These are phyloP conservation scores for Miltochrista miniata DNA, from an alignment of 2,888 invertebrate genomes.

Conservation along the genomic window DNA sequence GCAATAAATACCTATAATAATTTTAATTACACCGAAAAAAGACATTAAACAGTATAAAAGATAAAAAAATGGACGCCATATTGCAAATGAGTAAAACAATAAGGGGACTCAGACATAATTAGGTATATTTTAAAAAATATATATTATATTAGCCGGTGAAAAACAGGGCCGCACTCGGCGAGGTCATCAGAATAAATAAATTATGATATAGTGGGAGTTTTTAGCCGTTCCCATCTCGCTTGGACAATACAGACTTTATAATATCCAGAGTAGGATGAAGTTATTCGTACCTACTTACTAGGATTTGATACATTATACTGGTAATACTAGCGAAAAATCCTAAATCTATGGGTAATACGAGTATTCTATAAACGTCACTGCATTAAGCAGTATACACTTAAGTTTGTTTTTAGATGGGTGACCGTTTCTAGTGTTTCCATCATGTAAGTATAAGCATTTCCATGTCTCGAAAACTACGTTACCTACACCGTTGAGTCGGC, in stretches of 20 bases:
- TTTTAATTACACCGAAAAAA: slow-evolving; percentile 78
- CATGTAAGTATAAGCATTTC: too few species aligned
- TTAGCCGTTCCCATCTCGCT: slow-evolving; percentile 60
- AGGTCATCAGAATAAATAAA: slow-evolving; percentile 81
- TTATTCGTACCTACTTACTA: not conserved
- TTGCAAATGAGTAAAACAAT: slow-evolving; percentile 73
- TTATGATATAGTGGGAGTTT: slow-evolving; percentile 78
- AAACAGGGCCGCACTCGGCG: slow-evolving; percentile 66
- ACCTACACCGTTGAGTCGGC: too few species aligned
- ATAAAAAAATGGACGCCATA: slow-evolving; percentile 69
- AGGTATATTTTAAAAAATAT: slow-evolving; percentile 56
- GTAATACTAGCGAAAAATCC: too few species aligned
- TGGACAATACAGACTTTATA: slow-evolving; percentile 46
- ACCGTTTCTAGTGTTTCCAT: too few species aligned
- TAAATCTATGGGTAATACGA: too few species aligned
- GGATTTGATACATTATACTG: too few species aligned
- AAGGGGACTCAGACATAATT: slow-evolving; percentile 26
- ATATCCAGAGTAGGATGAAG: slow-evolving; percentile 35
- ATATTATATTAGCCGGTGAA: slow-evolving; percentile 60
- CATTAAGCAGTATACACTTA: too few species aligned
- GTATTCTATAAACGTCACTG: too few species aligned
- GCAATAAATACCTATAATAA: slow-evolving; percentile 82
- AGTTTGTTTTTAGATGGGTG: too few species aligned
- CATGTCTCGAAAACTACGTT: too few species aligned
- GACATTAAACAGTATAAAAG: slow-evolving; percentile 77